Base-by-base conservation (phyloP, 2,797 vertebrate genomes). In the Naso thynnoides region DNA sequence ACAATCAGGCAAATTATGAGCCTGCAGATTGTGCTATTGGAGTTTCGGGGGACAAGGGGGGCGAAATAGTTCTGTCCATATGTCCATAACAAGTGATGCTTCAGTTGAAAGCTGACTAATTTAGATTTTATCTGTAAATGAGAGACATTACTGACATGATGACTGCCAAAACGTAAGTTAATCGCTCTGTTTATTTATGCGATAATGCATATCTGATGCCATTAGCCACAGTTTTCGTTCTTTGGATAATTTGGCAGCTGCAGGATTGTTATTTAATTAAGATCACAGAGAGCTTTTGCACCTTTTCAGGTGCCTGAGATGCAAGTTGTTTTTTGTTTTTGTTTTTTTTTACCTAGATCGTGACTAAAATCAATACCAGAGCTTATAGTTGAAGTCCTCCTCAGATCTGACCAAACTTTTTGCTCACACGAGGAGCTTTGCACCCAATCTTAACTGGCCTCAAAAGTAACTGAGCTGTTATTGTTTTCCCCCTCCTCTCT, bases 1-100 rank as follows among this genome's bases (percentile, higher is more conserved):
- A 66, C 78, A 73, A 24, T 77, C 50, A 24, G 60, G 6, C 62
- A 58, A 69, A 81, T 82, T 61, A 61, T 13, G 39, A 79, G 64
- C 8, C 54, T 27, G 9, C n/a, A 41, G 60, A 75, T 69, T 70
- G 47, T 45, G 50, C 36, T n/a, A 58, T 62, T n/a, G 9, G 13
- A 13, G 47, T n/a, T 64, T 0, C 23, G 8, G n/a, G 21, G 16
- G n/a, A 29, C 26, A 23, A 41, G 26, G 5, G 21, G 29, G 23
- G 21, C 29, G 55, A 56, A 14, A 50, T 1, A 0, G 4, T 41
- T 65, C 29, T 10, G 6, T 50, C 48, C 8, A 36, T 27, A 55
- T 10, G 6, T 50, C 48, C 8, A 27, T 27, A 55, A 73, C n/a
- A 41, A 48, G n/a, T 15, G 5, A 63, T 15, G 59, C 48, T 56